A percentile compares a stretch with the other conserved stretches of the same genome.
Evolutionary conservation across 1,140 invertebrate species (phyloP).

Genomic region (Macrosteles quadrilineatus): DNA sequence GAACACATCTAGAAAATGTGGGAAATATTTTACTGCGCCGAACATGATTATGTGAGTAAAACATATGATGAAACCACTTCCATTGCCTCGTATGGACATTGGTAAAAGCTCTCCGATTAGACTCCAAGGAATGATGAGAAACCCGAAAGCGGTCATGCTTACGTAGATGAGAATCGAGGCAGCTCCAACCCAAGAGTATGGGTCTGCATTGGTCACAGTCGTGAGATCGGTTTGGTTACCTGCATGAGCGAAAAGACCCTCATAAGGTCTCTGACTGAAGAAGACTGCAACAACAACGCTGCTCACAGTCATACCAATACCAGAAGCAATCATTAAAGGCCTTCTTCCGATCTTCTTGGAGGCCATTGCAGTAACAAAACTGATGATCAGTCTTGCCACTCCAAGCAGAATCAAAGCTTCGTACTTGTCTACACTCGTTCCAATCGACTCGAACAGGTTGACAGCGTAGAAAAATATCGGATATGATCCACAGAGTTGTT

Average conservation of each 20-base stretch:
- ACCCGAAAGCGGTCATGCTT: conserved; percentile 57
- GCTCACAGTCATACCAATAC: conserved; percentile 54
- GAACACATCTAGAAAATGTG: conserved; percentile 53
- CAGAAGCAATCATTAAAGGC: conserved; percentile 55
- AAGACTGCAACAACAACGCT: conserved; percentile 18
- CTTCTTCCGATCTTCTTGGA: conserved; percentile 58
- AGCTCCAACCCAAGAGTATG: conserved; percentile 35
- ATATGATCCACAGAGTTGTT: conserved; percentile 62
- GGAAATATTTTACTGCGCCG: conserved; percentile 63
- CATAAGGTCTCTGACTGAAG: not conserved
- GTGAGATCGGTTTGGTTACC: too few relatives aligned
- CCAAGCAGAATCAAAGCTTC: conserved; percentile 55
- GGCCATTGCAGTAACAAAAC: conserved; percentile 52
- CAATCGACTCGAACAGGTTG: conserved; percentile 56
- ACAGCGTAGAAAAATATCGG: conserved; percentile 70
- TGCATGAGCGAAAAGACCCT: too few relatives aligned
- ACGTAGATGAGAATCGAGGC: conserved; percentile 55
- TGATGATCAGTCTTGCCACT: conserved; percentile 55
- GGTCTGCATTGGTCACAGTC: too few relatives aligned
- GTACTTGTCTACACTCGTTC: conserved; percentile 51
- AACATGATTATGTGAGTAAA: conserved; percentile 66
- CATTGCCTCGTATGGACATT: conserved; percentile 52
- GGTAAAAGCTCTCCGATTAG: conserved; percentile 55
- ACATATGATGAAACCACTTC: conserved; percentile 59
- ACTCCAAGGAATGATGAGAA: conserved; percentile 65